phyloP scores from a whole-genome alignment of 2,888 invertebrate species.

The Drosophila fulvimacula region DNA sequence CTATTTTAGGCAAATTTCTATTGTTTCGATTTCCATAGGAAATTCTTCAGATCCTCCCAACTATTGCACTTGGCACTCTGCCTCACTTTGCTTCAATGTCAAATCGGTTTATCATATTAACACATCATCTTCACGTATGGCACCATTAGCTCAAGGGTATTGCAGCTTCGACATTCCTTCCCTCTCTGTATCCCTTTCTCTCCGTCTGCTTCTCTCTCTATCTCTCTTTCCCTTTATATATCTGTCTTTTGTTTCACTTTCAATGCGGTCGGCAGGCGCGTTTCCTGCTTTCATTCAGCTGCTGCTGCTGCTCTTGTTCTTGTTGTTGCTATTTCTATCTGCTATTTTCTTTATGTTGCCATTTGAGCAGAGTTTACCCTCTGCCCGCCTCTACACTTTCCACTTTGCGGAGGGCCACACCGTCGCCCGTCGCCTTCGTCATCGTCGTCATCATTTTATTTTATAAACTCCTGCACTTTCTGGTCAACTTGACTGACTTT shows the following conservation, averaged over 20 bases:
- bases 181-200: neutral
- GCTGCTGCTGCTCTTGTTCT: constrained; percentile 4
- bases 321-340: constrained; percentile 46
- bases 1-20: neutral
- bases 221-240: neutral
- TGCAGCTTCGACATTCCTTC: neutral
- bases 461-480: constrained; percentile 77
- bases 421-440: neutral
- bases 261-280: constrained; percentile 43
- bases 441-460: constrained; percentile 64
- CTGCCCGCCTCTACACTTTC: neutral
- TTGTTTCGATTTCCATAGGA: neutral
- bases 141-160: constrained; percentile 10
- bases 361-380: constrained; percentile 35
- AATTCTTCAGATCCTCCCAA: neutral
- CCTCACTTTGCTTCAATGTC: neutral
- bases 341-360: constrained; percentile 60
- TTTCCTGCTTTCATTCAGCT: constrained; percentile 30
- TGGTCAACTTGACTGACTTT: constrained; percentile 80
- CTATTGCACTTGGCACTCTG: neutral
- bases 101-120: neutral
- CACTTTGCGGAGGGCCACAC: constrained; percentile 4
- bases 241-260: constrained; percentile 53
- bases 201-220: neutral
- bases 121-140: constrained; percentile 3